phyloP scores from a whole-genome alignment of 1,140 invertebrate genomes.

The Campoletis sonorensis region DNA sequence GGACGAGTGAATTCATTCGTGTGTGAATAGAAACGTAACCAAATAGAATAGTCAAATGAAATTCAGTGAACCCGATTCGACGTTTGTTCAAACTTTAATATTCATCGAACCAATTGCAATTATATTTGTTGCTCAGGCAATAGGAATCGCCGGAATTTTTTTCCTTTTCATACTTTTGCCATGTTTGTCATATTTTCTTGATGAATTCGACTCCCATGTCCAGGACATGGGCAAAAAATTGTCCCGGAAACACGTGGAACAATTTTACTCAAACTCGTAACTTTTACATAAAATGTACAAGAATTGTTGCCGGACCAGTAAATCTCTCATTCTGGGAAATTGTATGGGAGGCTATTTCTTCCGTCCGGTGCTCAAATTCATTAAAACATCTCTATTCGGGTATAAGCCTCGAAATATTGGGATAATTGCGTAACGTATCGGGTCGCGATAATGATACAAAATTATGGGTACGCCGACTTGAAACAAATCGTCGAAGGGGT shows the following conservation, averaged over 20 bases:
- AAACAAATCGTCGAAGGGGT: conserved; percentile 55
- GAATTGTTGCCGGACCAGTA: no score
- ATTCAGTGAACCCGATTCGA: background rate
- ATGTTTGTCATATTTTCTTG: no score
- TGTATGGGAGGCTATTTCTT: background rate
- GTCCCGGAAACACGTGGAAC: no score
- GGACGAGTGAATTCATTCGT: background rate
- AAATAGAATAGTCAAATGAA: background rate
- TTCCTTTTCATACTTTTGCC: conserved; percentile 4
- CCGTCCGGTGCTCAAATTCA: background rate
- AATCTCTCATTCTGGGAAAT: background rate
- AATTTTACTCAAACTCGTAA: no score
- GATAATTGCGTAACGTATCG: conserved; percentile 67
- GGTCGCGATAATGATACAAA: conserved; percentile 62
- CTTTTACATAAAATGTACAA: no score
- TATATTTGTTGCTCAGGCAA: background rate
- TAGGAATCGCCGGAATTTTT: background rate
- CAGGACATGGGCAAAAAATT: no score
- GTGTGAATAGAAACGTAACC: background rate
- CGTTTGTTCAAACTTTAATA: background rate
- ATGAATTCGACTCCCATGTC: no score
- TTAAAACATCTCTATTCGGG: background rate
- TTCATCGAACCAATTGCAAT: background rate
- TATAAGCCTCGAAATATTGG: conserved; percentile 43
- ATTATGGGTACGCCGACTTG: conserved; percentile 66